These are phyloP conservation scores for Trogon surrucura DNA, from an alignment of 2,113 vertebrate genomes.

Conservation along the genomic window DNA sequence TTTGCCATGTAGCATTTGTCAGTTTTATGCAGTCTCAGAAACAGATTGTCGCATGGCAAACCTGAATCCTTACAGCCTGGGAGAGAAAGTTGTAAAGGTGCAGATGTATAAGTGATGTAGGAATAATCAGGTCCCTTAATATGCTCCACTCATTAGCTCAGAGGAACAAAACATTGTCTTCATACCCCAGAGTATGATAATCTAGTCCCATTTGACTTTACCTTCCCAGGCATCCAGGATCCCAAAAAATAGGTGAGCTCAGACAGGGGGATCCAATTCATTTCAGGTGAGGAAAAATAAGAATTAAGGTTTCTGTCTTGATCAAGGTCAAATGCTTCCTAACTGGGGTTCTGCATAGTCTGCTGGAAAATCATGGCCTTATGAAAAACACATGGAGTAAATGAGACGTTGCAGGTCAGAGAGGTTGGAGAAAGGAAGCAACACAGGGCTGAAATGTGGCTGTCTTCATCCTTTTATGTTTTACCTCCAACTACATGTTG, in stretches of 20 bases:
- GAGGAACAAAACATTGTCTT: neutral
- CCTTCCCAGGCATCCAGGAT: neutral
- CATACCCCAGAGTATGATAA: neutral
- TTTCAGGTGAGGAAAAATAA: neutral
- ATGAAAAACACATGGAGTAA: neutral
- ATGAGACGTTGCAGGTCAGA: neutral
- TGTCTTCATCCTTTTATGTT: neutral
- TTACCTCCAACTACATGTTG: neutral
- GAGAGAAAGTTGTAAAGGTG: neutral
- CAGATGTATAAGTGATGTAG: neutral
- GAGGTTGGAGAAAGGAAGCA: neutral
- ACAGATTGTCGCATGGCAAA: neutral
- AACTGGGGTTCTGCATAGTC: neutral
- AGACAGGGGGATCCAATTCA: neutral
- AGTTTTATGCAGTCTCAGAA: neutral
- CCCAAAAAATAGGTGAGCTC: neutral
- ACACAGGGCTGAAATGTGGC: neutral
- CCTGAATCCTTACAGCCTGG: neutral
- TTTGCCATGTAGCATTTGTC: neutral
- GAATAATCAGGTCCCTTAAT: neutral
- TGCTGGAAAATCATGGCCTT: neutral
- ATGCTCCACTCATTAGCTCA: neutral
- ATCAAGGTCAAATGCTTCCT: neutral
- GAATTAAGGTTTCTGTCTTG: neutral
- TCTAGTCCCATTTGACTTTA: neutral